A percentile compares a stretch with the other conserved stretches of the same genome.
These are phyloP conservation scores for Platycnemis pennipes DNA, from an alignment of 2,888 invertebrate species.

Conservation along the genomic window DNA sequence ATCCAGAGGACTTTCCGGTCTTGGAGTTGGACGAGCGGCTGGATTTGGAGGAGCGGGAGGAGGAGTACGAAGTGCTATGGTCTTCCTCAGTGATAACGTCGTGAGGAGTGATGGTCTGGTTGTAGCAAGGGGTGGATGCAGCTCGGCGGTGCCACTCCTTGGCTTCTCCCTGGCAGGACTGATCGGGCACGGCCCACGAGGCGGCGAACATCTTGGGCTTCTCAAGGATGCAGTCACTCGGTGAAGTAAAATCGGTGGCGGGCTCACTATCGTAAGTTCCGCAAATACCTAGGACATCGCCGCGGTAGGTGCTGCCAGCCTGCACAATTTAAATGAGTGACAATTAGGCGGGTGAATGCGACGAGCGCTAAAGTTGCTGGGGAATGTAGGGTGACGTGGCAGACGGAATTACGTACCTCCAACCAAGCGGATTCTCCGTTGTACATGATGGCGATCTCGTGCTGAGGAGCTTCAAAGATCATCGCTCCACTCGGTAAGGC, in stretches of 20 bases:
- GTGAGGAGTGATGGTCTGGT: slow-evolving; percentile 75
- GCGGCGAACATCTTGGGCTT: slow-evolving; percentile 81
- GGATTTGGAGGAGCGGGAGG: slow-evolving; percentile 77
- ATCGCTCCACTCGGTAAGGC: slow-evolving; percentile 81
- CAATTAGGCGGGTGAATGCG: neutral
- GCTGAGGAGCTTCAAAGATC: slow-evolving; percentile 78
- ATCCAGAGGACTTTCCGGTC: slow-evolving; percentile 71
- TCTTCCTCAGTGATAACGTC: slow-evolving; percentile 79
- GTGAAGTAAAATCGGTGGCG: slow-evolving; percentile 83
- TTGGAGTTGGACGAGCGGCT: slow-evolving; percentile 75
- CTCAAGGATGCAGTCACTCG: slow-evolving; percentile 81
- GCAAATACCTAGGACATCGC: slow-evolving; percentile 84
- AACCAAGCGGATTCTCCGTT: slow-evolving; percentile 83
- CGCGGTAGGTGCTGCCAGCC: slow-evolving; percentile 79
- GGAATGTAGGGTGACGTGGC: neutral
- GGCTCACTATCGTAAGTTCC: slow-evolving; percentile 83
- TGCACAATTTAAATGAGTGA: no score
- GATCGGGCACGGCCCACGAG: slow-evolving; percentile 81
- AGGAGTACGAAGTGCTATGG: slow-evolving; percentile 69
- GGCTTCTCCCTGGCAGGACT: slow-evolving; percentile 79
- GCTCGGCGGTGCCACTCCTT: slow-evolving; percentile 79
- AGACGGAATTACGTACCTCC: slow-evolving; percentile 71
- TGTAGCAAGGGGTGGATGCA: slow-evolving; percentile 78
- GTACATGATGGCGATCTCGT: slow-evolving; percentile 81
- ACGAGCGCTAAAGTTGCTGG: neutral